These are phyloP conservation scores for Nothocercus nigrocapillus DNA, from an alignment of 2,113 vertebrate genomes.

Conservation along the genomic window DNA sequence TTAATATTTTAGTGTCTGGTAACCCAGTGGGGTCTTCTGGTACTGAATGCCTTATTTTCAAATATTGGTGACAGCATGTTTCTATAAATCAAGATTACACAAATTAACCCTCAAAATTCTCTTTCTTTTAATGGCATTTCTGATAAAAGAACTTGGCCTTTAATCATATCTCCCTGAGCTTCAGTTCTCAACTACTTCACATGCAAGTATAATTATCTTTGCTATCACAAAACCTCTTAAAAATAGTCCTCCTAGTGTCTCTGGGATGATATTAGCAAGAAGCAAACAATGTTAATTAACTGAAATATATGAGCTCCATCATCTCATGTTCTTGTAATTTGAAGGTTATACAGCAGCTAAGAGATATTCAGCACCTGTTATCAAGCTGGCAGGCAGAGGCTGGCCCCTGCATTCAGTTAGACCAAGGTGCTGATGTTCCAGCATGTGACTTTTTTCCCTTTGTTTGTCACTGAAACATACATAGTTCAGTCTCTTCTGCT, in stretches of 20 bases:
- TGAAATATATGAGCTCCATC: neutral
- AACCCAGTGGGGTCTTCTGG: neutral
- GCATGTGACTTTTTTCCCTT: neutral
- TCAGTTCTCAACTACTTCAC: slow-evolving; percentile 15
- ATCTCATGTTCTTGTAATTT: neutral
- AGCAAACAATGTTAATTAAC: neutral
- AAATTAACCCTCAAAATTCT: slow-evolving; percentile 9
- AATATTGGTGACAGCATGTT: neutral
- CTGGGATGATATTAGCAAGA: slow-evolving; percentile 21
- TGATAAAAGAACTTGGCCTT: slow-evolving; percentile 39
- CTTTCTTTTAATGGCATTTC: slow-evolving; percentile 34
- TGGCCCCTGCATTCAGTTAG: neutral
- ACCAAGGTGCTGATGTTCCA: neutral
- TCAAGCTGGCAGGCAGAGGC: neutral
- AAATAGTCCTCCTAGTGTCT: slow-evolving; percentile 4
- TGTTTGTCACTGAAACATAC: neutral
- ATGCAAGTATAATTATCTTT: slow-evolving; percentile 1
- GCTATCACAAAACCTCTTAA: slow-evolving; percentile 31
- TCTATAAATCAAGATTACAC: slow-evolving; percentile 42
- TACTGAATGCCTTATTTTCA: slow-evolving; percentile 28
- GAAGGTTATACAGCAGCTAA: neutral
- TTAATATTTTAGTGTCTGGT: slow-evolving; percentile 47
- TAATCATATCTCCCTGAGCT: slow-evolving; percentile 44
- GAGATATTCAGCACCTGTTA: neutral
- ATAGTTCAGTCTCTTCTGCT: neutral